Base-by-base conservation (phyloP, 2,888 invertebrate species). In the Heliconius ethilla region DNA sequence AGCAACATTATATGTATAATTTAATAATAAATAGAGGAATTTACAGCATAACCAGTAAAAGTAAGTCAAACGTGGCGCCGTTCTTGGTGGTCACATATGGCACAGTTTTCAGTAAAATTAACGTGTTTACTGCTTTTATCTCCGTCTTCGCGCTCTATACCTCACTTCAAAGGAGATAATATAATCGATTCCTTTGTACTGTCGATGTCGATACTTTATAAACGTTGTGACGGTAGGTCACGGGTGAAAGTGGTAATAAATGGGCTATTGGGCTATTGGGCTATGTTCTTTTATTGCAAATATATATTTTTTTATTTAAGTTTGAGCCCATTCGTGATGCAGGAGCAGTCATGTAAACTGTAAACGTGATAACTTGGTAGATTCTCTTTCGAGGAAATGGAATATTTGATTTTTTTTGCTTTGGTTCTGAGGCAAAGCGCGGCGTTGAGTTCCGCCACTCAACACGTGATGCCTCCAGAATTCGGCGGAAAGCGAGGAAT, bases 111-210 rank as follows among this genome's bases (percentile, higher is more conserved):
- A 83, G 82, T 82, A 79, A 83, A 85, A 87, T 87, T 87, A 84
- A 84, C 83, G 81, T 79, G 80, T 80, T 80, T 75, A 83, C 78
- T 82, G 83, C 85, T 85, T 87, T 88, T 86, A 87, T 87, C 85
- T 84, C 83, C 82, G 83, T 84, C 84, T 82, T 83, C 81, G 77
- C 78, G 79, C 80, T 81, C 81, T 84, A 83, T 85, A 83, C 80
- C 82, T 82, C 78, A 73, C 75, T 83, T 85, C 83, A 87, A 86
- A 87, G 83, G 84, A 85, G 82, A 84, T 51, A 3, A 22, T 81
- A 80, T 76, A 81, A 83, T 82, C 82, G 69, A 79, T 77, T 82
- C 79, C 78, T 81, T 81, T 81, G 80, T 82, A 80, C 75, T 78
- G 55, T 63, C 72, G 66, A 79, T 76, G 79, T 40, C 40, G 40